These are phyloP conservation scores for Ceratotherium simum DNA, from an alignment of 2,113 vertebrate species.

Conservation along the genomic window DNA sequence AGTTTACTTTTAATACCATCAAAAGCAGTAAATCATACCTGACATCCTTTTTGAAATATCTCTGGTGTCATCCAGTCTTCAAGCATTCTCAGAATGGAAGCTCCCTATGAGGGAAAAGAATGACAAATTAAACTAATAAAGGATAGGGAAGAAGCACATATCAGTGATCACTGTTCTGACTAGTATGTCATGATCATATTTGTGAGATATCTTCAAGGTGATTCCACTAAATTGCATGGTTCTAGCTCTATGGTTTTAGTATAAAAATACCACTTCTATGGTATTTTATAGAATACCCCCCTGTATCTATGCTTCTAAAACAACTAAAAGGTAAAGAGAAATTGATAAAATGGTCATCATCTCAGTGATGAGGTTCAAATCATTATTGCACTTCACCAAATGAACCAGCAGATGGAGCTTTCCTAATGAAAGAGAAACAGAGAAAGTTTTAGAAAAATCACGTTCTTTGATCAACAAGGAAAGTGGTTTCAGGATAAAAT, in stretches of 20 bases:
- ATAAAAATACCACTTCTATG: not conserved
- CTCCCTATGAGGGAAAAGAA: constrained; percentile 85
- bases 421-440: constrained; percentile 24
- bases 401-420: constrained; percentile 68
- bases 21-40: constrained; percentile 82
- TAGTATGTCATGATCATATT: not conserved
- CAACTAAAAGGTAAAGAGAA: not conserved
- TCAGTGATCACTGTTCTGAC: not conserved
- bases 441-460: not conserved
- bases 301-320: not conserved
- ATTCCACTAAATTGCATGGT: not conserved
- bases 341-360: not conserved
- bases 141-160: not conserved
- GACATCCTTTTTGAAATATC: constrained; percentile 90
- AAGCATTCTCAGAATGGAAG: constrained; percentile 93
- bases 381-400: constrained; percentile 55
- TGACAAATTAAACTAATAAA: not conserved
- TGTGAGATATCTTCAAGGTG: not conserved
- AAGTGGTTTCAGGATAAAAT: constrained; percentile 25
- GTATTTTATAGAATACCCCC: too few species aligned
- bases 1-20: not conserved
- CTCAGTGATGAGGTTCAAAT: not conserved
- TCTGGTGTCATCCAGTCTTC: constrained; percentile 91
- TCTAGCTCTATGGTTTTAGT: not conserved
- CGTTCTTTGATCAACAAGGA: not conserved